These are phyloP conservation scores for Cerceris rybyensis DNA, from an alignment of 2,888 invertebrate species.

Conservation along the genomic window DNA sequence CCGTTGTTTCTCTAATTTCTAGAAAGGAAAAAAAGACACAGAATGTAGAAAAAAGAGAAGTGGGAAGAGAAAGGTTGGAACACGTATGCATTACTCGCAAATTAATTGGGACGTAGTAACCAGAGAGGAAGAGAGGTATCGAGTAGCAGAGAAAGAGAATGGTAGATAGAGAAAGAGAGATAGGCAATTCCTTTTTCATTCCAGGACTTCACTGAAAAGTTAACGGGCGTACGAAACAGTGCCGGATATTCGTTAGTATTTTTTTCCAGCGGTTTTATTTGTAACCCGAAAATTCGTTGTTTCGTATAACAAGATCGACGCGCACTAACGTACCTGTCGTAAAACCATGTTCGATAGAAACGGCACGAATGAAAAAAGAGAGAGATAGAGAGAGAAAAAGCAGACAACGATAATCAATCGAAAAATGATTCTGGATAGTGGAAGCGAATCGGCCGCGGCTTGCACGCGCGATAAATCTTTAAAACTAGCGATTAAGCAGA, in stretches of 20 bases:
- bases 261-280: constrained; percentile 32
- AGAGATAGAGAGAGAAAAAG: constrained; percentile 3
- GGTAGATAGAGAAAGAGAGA: too few relatives aligned
- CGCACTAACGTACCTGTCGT: background rate
- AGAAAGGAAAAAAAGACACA: background rate
- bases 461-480: constrained; percentile 53
- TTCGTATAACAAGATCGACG: constrained; percentile 51
- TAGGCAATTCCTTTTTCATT: background rate
- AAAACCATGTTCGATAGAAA: constrained; percentile 22
- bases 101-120: constrained; percentile 36
- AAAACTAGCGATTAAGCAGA: constrained; percentile 68
- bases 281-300: constrained; percentile 41
- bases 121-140: background rate
- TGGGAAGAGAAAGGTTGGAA: background rate
- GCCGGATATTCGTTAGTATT: constrained; percentile 22
- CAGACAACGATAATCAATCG: constrained; percentile 61
- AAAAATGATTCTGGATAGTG: constrained; percentile 60
- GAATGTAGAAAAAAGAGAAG: background rate
- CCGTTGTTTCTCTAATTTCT: background rate
- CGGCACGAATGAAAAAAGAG: constrained; percentile 1
- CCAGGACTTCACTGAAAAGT: constrained; percentile 27
- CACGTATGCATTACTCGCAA: constrained; percentile 7
- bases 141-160: too few relatives aligned
- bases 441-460: constrained; percentile 37
- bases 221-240: constrained; percentile 29